Conservation (phyloP, 2,113 vertebrate species). For the Solenodon paradoxus region DNA sequence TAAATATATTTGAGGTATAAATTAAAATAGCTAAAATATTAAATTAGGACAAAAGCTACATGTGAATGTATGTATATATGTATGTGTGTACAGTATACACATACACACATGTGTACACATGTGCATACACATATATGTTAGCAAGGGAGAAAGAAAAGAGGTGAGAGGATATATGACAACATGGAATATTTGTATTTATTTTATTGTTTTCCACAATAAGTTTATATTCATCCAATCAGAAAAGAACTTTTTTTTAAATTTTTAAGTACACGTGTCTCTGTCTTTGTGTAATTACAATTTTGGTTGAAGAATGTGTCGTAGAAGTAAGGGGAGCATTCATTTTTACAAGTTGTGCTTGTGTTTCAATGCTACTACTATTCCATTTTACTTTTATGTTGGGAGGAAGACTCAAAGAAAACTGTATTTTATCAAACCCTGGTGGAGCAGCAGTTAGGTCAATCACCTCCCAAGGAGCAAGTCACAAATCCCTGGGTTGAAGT, state of each 20-base stretch:
- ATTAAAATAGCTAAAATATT: not conserved
- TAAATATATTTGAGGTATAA: slow-evolving; percentile 13
- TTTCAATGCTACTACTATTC: not conserved
- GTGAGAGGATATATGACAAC: not conserved
- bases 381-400: slow-evolving; percentile 29
- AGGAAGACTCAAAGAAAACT: slow-evolving; percentile 29
- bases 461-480: too few relatives aligned
- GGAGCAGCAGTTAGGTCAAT: too few relatives aligned
- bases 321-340: not conserved
- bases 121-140: not conserved
- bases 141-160: not conserved
- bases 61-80: not conserved
- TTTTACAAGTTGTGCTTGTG: slow-evolving; percentile 12
- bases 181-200: not conserved
- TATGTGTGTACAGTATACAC: not conserved
- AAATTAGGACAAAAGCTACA: not conserved
- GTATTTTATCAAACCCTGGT: too few relatives aligned
- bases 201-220: not conserved
- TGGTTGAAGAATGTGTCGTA: not conserved
- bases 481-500: too few relatives aligned
- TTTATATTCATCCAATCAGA: not conserved
- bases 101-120: not conserved
- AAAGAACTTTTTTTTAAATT: not conserved
- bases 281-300: slow-evolving; percentile 47
- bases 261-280: not conserved